Conservation (phyloP, 2,797 vertebrate species). For the Hipposideros larvatus region DNA sequence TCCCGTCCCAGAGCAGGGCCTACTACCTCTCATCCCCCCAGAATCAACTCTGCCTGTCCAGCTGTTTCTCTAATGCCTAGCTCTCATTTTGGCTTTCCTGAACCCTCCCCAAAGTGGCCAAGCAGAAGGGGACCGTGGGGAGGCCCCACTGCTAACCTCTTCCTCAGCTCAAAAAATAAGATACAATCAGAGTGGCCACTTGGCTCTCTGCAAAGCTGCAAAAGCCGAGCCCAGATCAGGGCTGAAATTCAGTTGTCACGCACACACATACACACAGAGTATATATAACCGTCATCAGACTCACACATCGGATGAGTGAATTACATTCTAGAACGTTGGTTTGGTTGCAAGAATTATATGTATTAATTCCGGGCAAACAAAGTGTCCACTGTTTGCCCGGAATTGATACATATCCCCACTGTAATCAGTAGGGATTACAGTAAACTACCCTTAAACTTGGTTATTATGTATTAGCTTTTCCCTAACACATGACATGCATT, state of each 20-base stretch:
- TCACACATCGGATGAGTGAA: slow-evolving; percentile 28
- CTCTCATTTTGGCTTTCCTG: background rate
- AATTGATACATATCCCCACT: no score
- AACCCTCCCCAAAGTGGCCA: background rate
- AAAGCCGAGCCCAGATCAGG: background rate
- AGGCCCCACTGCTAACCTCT: background rate
- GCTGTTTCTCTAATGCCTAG: background rate
- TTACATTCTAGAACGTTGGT: background rate
- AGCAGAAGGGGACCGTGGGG: background rate
- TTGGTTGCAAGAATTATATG: background rate
- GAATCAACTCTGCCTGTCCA: background rate
- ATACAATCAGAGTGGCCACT: background rate
- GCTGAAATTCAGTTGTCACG: background rate
- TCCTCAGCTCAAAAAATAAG: background rate
- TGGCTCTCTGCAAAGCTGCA: background rate
- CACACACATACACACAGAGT: background rate
- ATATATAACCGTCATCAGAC: background rate
- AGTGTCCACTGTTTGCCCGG: background rate
- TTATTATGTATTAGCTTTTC: background rate
- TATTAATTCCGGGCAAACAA: background rate
- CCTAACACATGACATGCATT: background rate
- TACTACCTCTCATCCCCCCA: background rate
- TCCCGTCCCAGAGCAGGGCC: background rate
- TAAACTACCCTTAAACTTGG: background rate
- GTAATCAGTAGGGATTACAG: background rate